Base-by-base conservation (phyloP, 2,113 vertebrate species). In the Gallinago media region DNA sequence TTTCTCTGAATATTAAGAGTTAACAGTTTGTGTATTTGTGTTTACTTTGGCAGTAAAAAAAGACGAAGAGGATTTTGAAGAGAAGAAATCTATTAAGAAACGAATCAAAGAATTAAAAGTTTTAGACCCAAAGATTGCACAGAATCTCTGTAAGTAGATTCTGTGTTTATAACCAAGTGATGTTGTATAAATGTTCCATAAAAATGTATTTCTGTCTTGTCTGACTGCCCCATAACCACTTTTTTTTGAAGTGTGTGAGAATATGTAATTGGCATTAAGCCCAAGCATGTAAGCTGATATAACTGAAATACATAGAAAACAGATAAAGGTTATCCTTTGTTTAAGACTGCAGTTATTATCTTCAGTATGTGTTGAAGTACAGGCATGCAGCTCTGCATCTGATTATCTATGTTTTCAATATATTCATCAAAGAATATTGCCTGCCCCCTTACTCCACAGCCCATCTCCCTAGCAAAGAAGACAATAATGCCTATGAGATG, bases 71-170 rank as follows among this genome's bases (percentile, higher is more conserved):
- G 98, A 99, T 90, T 94, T 98, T 88, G 99, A 99, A 89, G 99
- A 99, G 86, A 99, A 98, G 92, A 99, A 98, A 98, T 97, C 96
- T 42, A 98, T 99, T 95, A 99, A 99, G 97, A 99, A 99, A 96
- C 98, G 98, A 98, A 99, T 99, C 95, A 99, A 99, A 96, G 98
- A 99, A 97, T 98, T 99, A 74, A 99, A 99, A 97, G 99, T 99
- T 95, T 97, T 99, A 49, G 99, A 99, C 96, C 98, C 99, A 31
- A 99, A 99, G 98, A 99, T 99, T 95, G 99, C 99, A 20, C 99
- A 99, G 97, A 99, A 99, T 97, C 98, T 99, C 46, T 99, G 99
- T 99, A 98, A 99, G 99, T 99, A 84, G 49, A 82, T 82, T 32
- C 36, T 70, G 36, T 3, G 79, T 87, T 26, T 31, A 6, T 77